phyloP scores from a whole-genome alignment of 37 sponge, comb jelly and placozoan species.

The Hexactinellida sp. region DNA sequence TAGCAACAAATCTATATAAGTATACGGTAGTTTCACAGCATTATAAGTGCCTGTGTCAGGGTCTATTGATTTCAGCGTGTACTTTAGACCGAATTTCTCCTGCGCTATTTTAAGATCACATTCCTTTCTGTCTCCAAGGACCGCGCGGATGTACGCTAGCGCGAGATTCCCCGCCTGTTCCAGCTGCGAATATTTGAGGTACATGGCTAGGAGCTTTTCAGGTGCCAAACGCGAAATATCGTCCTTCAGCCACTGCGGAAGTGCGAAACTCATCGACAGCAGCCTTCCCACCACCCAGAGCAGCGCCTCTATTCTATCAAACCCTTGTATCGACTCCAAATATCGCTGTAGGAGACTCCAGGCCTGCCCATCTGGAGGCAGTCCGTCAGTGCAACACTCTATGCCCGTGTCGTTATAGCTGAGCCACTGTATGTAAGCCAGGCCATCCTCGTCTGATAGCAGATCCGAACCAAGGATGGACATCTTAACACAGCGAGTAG shows the following conservation, averaged over 20 bases:
- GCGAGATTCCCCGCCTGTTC: not conserved
- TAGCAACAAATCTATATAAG: not conserved
- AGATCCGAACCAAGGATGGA: not conserved
- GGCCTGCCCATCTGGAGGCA: not conserved
- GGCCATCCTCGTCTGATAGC: not conserved
- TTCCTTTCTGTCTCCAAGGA: not conserved
- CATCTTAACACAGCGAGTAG: conserved; percentile 16
- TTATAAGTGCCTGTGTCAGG: not conserved
- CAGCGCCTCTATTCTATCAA: not conserved
- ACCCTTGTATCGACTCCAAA: not conserved
- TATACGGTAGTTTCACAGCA: not conserved
- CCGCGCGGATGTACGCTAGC: not conserved
- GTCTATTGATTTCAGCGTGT: conserved; percentile 4
- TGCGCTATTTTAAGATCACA: not conserved
- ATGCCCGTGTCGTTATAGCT: not conserved
- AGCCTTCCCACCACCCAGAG: not conserved
- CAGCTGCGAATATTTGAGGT: not conserved
- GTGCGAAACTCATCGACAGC: not conserved
- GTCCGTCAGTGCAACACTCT: not conserved
- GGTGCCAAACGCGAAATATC: not conserved
- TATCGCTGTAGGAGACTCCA: not conserved
- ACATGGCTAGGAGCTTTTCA: not conserved
- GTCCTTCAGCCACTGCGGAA: not conserved
- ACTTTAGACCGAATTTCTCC: conserved; percentile 11
- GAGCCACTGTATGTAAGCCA: not conserved